Conservation (phyloP, 2,797 vertebrate species). For the Tarsius wallacei region DNA sequence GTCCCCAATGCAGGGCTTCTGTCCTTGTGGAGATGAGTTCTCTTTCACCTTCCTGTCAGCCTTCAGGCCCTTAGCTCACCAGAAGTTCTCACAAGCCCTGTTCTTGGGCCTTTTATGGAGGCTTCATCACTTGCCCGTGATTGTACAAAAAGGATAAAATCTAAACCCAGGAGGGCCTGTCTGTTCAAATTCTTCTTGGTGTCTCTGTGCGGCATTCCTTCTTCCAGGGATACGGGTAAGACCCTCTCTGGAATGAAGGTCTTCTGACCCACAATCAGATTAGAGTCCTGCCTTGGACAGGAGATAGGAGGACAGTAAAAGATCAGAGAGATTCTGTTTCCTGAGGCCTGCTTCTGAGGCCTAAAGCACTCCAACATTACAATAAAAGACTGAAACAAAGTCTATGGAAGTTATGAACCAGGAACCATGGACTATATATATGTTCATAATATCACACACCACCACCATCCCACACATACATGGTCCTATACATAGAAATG, state of each 20-base stretch:
- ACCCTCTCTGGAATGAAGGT: neutral
- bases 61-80: neutral
- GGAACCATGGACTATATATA: neutral
- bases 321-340: neutral
- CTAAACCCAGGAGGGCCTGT: neutral
- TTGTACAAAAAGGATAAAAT: neutral
- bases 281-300: neutral
- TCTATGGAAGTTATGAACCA: neutral
- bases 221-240: neutral
- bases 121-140: neutral
- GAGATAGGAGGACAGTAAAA: neutral
- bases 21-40: neutral
- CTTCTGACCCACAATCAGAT: neutral
- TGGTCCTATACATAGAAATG: neutral
- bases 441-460: neutral
- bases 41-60: neutral
- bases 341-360: neutral
- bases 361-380: neutral
- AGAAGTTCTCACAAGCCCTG: neutral
- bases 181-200: neutral
- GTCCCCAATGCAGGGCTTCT: neutral
- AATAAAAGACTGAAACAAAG: neutral
- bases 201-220: neutral
- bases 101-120: neutral
- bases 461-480: neutral